Conservation (phyloP, 2,888 invertebrate genomes). For the Bhutanitis thaidina region DNA sequence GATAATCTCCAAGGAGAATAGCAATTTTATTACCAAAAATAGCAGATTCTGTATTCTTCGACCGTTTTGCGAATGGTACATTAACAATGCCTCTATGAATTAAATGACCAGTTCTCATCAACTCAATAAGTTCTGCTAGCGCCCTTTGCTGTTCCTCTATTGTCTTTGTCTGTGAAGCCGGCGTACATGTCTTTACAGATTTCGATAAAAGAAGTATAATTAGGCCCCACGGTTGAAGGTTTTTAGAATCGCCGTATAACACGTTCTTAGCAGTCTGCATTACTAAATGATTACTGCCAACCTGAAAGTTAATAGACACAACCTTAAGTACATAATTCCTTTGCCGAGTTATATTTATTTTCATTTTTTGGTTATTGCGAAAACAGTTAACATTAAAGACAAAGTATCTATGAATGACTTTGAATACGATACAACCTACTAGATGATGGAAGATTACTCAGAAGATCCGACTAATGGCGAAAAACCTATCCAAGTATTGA, state of each 20-base stretch:
- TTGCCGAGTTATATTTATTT: too few relatives aligned
- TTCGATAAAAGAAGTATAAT: constrained; percentile 91
- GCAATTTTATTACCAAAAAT: constrained; percentile 94
- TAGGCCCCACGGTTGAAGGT: constrained; percentile 92
- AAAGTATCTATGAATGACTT: too few relatives aligned
- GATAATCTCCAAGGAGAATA: constrained; percentile 90
- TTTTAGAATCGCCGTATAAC: constrained; percentile 89
- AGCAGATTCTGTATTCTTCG: constrained; percentile 84
- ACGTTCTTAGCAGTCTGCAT: constrained; percentile 91
- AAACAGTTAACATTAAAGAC: too few relatives aligned
- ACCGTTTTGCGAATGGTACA: constrained; percentile 73
- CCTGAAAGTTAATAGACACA: constrained; percentile 44
- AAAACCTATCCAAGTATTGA: too few relatives aligned
- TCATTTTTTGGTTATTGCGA: too few relatives aligned
- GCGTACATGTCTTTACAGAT: constrained; percentile 78
- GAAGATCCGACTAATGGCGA: too few relatives aligned
- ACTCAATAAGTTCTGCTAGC: constrained; percentile 86
- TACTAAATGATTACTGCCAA: constrained; percentile 92
- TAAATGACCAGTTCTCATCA: constrained; percentile 91
- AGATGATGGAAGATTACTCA: too few relatives aligned
- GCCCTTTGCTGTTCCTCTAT: constrained; percentile 72
- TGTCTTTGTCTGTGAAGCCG: constrained; percentile 80
- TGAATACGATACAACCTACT: too few relatives aligned
- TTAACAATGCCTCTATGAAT: constrained; percentile 85
- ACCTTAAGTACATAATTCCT: too few relatives aligned